These are phyloP conservation scores for Leucoraja ocellata DNA, from an alignment of 2,797 vertebrate genomes.

Conservation along the genomic window DNA sequence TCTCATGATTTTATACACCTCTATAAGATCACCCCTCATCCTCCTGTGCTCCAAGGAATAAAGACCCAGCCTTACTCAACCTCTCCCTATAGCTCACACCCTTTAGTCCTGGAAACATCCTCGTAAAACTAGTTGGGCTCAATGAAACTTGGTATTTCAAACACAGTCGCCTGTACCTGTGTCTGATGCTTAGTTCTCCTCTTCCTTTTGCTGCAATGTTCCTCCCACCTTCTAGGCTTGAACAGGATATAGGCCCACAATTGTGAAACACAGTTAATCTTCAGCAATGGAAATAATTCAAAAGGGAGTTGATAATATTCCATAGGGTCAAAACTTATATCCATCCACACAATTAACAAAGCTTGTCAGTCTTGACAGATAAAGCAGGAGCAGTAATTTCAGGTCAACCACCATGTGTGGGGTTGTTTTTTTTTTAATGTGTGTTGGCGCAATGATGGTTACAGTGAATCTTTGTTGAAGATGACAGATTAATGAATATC, in stretches of 20 bases:
- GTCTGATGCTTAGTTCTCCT: not conserved
- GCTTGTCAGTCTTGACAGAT: slow-evolving; percentile 27
- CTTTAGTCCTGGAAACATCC: too few species aligned
- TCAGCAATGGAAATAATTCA: not conserved
- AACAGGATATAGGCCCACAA: not conserved
- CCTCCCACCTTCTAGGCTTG: not conserved
- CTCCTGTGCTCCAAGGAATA: too few species aligned
- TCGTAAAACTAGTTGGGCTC: not conserved
- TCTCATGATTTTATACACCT: too few species aligned
- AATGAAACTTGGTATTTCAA: not conserved
- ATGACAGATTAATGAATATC: slow-evolving; percentile 35
- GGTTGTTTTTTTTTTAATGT: slow-evolving; percentile 30
- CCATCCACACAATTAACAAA: slow-evolving; percentile 25
- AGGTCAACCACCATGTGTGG: not conserved
- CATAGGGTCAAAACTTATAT: slow-evolving; percentile 11
- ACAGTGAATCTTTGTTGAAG: slow-evolving; percentile 28
- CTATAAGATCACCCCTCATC: too few species aligned
- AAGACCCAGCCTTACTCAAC: too few species aligned
- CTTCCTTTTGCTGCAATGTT: not conserved
- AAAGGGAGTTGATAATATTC: slow-evolving; percentile 11
- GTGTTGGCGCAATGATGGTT: slow-evolving; percentile 17
- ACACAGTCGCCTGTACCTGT: not conserved
- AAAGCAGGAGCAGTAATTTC: not conserved
- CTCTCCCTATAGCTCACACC: too few species aligned
- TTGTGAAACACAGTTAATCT: slow-evolving; percentile 12